A percentile compares a stretch with the other conserved stretches of the same genome.
Evolutionary conservation across 1,140 invertebrate species (phyloP).

Genomic region (Bombus soroeensis): DNA sequence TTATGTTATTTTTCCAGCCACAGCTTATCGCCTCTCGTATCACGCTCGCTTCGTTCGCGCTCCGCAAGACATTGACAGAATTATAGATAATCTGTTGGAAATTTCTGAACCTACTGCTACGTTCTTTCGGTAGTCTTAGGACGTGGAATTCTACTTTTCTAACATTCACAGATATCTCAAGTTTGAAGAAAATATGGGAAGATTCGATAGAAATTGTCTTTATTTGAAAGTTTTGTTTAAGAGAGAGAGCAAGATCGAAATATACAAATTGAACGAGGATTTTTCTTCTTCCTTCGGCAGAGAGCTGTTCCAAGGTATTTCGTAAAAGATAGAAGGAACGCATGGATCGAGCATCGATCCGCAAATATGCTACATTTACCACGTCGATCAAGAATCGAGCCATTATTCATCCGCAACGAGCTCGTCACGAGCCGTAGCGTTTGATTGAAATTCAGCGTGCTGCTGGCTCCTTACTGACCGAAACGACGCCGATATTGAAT

Average conservation of each 20-base stretch:
- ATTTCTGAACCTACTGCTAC: neutral
- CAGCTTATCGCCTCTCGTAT: slow-evolving; percentile 19
- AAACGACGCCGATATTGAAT: slow-evolving; percentile 23
- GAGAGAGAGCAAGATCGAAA: too few relatives aligned
- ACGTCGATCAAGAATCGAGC: slow-evolving; percentile 10
- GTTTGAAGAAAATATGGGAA: neutral
- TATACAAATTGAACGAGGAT: neutral
- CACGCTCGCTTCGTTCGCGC: neutral
- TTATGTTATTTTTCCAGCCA: slow-evolving; percentile 31
- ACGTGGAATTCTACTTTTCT: neutral
- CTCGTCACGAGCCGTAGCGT: slow-evolving; percentile 13
- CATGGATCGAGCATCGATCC: neutral
- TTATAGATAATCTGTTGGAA: neutral
- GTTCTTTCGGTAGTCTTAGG: accelerated
- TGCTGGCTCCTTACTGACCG: neutral
- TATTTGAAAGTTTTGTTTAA: too few relatives aligned
- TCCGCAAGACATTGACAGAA: neutral
- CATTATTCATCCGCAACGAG: slow-evolving; percentile 28
- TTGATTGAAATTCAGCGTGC: slow-evolving; percentile 34
- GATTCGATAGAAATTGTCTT: too few relatives aligned
- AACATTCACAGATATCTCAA: neutral
- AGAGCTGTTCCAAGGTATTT: too few relatives aligned
- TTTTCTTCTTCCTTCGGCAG: neutral
- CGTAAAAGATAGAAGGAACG: too few relatives aligned
- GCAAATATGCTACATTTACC: neutral